Evolutionary conservation across 2,797 vertebrate genomes (phyloP), one percentile per base, ranked within the genome.

Genomic region (Tokudaia tokunoshimensis): DNA sequence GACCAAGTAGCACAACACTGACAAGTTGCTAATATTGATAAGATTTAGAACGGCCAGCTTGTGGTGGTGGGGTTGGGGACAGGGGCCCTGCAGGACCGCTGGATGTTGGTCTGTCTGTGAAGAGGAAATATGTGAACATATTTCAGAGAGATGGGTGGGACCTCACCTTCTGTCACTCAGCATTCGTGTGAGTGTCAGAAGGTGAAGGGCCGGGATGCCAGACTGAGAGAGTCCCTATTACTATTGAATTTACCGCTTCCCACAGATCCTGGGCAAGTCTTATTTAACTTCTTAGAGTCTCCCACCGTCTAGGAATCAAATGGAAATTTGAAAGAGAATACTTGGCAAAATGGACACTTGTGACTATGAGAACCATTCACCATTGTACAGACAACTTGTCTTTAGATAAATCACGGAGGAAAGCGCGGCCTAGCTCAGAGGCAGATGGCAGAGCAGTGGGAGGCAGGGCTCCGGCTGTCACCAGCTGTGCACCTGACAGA

Each of bases 371-470:
- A n/a, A 22, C 80, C 76, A 44, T 57, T 67, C 92, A 31, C n/a
- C 61, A 41, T 89, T 34, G 31, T 57, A 29, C 44, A 67, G 76
- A 70, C 91, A 76, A 78, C 61, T 94, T 22, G 81, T 74, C 91
- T 92, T 91, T 78, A 89, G 91, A 70, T 74, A 91, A 74, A 44
- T 13, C 57, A 59, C 1, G 15, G 31, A 97, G 63, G 82, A 72
- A 92, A 92, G 81, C 89, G 14, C 41, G n/a, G 31, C n/a, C 79
- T 11, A 37, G 44, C 29, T 41, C 31, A 2, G 70, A 91, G 93
- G 93, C 96, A 89, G 94, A 93, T 63, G 78, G 81, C 1, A 22
- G 11, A 80, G 50, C 75, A 94, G 79, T 61, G 24, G 81, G 94
- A 50, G 63, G 34, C 31, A n/a, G 74, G 37, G 65, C 26, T 93